phyloP scores from a whole-genome alignment of 2,888 invertebrate genomes.

The Nematopogon swammerdamellus region DNA sequence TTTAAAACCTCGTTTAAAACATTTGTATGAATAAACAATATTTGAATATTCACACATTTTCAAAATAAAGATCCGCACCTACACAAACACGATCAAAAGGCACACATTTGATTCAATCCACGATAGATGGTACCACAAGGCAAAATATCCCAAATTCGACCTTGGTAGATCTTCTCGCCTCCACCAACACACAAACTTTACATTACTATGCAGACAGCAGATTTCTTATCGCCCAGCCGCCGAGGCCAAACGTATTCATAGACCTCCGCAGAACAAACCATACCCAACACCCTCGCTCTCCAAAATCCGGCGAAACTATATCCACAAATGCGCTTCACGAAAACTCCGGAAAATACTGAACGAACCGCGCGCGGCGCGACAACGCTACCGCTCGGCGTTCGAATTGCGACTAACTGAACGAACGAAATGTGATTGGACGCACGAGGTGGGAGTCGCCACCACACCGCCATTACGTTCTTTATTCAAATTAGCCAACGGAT shows the following conservation, averaged over 20 bases:
- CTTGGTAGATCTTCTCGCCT: neutral
- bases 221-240: neutral
- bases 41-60: too few species aligned
- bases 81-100: too few species aligned
- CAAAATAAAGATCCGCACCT: too few species aligned
- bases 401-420: neutral
- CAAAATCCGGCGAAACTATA: too few species aligned
- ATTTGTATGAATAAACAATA: too few species aligned
- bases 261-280: neutral
- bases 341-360: too few species aligned
- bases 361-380: neutral
- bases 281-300: neutral
- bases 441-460: neutral
- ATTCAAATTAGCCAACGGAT: conserved; percentile 14
- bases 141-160: neutral
- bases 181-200: neutral
- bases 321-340: too few species aligned
- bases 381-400: neutral
- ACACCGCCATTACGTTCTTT: neutral
- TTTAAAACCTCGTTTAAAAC: too few species aligned
- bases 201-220: neutral
- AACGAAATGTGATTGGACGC: neutral
- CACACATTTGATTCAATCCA: too few species aligned
- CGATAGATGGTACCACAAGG: too few species aligned
- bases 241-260: neutral